phyloP scores from a whole-genome alignment of 1,140 invertebrate genomes.

The Drosophila truncata region DNA sequence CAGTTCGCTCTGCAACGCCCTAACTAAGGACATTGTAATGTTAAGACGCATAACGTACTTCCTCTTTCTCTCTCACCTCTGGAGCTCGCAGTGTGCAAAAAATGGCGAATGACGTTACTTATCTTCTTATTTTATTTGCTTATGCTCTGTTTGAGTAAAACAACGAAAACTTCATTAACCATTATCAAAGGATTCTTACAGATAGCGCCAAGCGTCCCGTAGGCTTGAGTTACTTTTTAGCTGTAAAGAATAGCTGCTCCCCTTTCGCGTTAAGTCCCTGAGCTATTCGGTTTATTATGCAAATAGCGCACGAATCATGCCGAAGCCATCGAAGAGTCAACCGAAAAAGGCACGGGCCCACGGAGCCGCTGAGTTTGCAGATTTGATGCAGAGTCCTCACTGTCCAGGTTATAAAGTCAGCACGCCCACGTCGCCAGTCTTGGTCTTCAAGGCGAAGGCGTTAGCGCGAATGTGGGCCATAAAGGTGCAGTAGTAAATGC shows the following conservation, averaged over 20 bases:
- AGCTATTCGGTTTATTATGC: not conserved
- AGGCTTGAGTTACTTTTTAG: not conserved
- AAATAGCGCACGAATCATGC: not conserved
- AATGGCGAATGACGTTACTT: too few species aligned
- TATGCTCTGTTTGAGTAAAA: too few species aligned
- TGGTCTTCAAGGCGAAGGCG: not conserved
- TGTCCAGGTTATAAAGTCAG: not conserved
- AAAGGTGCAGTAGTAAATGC: slow-evolving; percentile 64
- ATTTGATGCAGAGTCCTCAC: not conserved
- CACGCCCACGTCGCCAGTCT: slow-evolving; percentile 2
- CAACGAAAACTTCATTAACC: too few species aligned
- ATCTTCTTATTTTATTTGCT: too few species aligned
- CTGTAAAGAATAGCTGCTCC: not conserved
- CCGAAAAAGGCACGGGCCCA: not conserved
- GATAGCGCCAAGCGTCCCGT: slow-evolving; percentile 49
- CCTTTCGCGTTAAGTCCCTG: too few species aligned
- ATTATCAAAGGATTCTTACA: slow-evolving; percentile 24
- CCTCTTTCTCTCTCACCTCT: too few species aligned
- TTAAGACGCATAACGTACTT: not conserved
- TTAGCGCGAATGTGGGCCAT: slow-evolving; percentile 49
- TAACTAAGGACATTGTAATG: not conserved
- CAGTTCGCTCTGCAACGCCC: slow-evolving; percentile 22
- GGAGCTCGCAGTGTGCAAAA: too few species aligned
- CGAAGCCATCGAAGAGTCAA: not conserved
- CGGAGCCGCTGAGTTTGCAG: not conserved